Conservation (phyloP, 2,797 vertebrate species). For the Syncerus caffer region DNA sequence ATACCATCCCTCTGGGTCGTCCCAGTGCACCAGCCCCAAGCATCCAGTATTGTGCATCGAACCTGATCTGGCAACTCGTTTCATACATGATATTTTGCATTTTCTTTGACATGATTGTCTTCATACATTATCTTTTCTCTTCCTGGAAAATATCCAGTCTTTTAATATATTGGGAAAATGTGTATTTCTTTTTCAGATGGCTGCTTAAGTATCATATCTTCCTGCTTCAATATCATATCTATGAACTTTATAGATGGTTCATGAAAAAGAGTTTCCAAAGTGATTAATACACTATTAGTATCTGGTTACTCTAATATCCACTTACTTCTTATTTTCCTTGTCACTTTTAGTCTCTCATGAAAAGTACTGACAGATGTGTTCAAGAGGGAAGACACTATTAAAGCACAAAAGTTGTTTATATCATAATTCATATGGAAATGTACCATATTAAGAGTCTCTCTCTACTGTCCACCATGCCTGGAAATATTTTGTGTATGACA, state of each 20-base stretch:
- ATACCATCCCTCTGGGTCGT: too few relatives aligned
- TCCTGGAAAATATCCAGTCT: neutral
- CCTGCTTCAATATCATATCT: neutral
- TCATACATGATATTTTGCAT: too few relatives aligned
- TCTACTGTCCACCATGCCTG: neutral
- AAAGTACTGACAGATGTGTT: neutral
- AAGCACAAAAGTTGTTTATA: neutral
- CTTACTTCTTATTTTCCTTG: neutral
- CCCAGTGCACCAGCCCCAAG: too few relatives aligned
- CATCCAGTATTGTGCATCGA: too few relatives aligned
- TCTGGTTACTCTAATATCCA: neutral
- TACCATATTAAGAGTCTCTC: neutral
- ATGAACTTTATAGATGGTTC: neutral
- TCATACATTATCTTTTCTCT: neutral
- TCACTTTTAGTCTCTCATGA: neutral
- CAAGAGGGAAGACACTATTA: neutral
- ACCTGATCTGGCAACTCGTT: too few relatives aligned
- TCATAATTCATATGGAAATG: neutral
- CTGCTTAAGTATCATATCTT: neutral
- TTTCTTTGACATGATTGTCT: neutral
- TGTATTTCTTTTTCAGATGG: neutral
- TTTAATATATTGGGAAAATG: neutral
- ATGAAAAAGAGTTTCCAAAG: neutral
- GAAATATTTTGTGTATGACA: neutral
- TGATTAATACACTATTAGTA: neutral